Evolutionary conservation across 2,113 vertebrate species (phyloP).

Genomic region (Poecile atricapillus): DNA sequence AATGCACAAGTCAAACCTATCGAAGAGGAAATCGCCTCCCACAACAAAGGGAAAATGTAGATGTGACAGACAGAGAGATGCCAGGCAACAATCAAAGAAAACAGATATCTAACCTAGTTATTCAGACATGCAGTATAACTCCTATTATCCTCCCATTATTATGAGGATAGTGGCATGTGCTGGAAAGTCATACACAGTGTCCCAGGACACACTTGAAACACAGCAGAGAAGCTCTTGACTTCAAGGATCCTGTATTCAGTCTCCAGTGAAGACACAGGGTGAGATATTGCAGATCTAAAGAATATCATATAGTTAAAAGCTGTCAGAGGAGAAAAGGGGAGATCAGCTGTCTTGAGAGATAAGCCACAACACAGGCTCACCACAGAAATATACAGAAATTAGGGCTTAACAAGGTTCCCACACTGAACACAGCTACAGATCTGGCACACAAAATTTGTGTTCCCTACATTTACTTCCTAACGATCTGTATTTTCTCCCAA

Average conservation of each 20-base stretch:
- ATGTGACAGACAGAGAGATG: conserved; percentile 38
- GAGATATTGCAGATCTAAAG: conserved; percentile 61
- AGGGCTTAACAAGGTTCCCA: conserved; percentile 13
- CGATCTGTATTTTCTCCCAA: neutral
- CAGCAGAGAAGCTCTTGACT: conserved; percentile 61
- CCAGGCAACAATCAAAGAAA: conserved; percentile 51
- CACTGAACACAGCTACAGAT: neutral
- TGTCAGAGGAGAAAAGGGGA: conserved; percentile 55
- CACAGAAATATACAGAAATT: conserved; percentile 25
- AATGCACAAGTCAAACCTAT: neutral
- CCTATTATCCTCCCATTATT: conserved; percentile 49
- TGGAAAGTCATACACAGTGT: conserved; percentile 31
- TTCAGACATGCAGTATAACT: conserved; percentile 39
- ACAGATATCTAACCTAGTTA: conserved; percentile 44
- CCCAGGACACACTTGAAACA: conserved; percentile 65
- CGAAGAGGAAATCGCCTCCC: conserved; percentile 14
- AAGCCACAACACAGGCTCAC: conserved; percentile 9
- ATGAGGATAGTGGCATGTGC: conserved; percentile 38
- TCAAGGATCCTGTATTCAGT: conserved; percentile 49
- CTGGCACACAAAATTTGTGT: neutral
- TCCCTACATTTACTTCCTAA: neutral
- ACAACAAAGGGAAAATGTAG: conserved; percentile 49
- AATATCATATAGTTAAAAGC: conserved; percentile 59
- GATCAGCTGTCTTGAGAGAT: conserved; percentile 50
- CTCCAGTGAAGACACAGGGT: conserved; percentile 56